Percentiles rank a stretch among this genome's conserved stretches.
These are phyloP conservation scores for Leptodactylus fallax DNA, from an alignment of 2,797 vertebrate genomes.

Conservation along the genomic window DNA sequence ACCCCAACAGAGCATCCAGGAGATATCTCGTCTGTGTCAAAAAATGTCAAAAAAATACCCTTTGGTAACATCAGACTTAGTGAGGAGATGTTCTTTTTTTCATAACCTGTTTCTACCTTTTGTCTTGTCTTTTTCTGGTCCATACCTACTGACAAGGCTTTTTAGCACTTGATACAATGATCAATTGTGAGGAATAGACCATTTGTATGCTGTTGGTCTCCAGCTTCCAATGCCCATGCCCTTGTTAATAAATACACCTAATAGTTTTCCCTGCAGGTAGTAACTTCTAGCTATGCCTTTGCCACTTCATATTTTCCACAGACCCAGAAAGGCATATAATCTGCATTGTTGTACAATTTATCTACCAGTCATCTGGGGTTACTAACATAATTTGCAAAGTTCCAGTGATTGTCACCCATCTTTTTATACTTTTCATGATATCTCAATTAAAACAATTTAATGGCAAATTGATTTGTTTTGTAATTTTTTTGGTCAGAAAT, in stretches of 20 bases:
- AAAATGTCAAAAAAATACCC: too few species aligned
- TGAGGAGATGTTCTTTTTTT: not conserved
- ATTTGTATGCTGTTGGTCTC: too few species aligned
- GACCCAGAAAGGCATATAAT: not conserved
- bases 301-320: not conserved
- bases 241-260: not conserved
- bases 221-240: too few species aligned
- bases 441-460: not conserved
- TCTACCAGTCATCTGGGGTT: not conserved
- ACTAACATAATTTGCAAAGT: not conserved
- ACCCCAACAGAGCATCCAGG: too few species aligned
- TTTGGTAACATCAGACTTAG: too few species aligned
- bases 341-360: not conserved
- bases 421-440: not conserved
- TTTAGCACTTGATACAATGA: not conserved
- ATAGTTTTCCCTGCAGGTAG: not conserved
- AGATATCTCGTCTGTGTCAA: too few species aligned
- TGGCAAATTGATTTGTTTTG: not conserved
- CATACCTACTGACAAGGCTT: not conserved
- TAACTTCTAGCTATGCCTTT: not conserved
- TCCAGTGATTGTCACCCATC: not conserved
- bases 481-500: not conserved
- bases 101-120: not conserved
- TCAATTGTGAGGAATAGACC: not conserved
- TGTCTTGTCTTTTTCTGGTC: too few species aligned